These are phyloP conservation scores for Coenobita brevimanus DNA, from an alignment of 1,140 invertebrate genomes.

Conservation along the genomic window DNA sequence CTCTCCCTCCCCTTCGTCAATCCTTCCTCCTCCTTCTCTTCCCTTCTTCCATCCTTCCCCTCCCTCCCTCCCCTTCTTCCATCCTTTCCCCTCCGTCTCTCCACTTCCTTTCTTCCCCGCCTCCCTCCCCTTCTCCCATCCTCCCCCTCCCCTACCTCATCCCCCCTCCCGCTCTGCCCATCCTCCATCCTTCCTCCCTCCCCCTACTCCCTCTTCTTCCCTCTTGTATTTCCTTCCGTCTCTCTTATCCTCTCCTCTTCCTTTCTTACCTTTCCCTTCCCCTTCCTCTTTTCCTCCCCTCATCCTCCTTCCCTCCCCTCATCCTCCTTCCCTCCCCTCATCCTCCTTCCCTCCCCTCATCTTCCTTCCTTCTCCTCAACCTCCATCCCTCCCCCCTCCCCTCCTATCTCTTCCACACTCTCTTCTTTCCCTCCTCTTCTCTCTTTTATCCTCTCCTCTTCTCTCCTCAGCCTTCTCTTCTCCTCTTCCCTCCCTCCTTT, in stretches of 20 bases:
- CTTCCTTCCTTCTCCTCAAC: background rate
- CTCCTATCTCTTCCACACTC: background rate
- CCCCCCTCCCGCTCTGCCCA: background rate
- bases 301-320: background rate
- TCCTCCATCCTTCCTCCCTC: background rate
- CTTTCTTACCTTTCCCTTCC: background rate
- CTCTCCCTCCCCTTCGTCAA: no score
- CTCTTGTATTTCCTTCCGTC: background rate
- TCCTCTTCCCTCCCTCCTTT: no score
- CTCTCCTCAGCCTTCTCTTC: background rate
- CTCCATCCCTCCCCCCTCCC: background rate
- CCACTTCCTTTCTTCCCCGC: background rate
- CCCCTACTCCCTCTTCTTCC: background rate
- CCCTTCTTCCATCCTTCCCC: no score
- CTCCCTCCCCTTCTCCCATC: background rate
- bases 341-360: background rate
- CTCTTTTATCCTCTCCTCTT: background rate
- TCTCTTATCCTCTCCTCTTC: background rate
- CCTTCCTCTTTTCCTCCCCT: background rate
- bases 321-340: background rate
- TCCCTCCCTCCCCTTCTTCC: no score
- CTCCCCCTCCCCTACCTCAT: conserved; percentile 1
- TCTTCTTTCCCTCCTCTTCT: background rate
- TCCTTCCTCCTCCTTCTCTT: no score
- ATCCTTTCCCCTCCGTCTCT: background rate